These are phyloP conservation scores for Pipistrellus pipistrellus DNA, from an alignment of 2,797 vertebrate species.

Conservation along the genomic window DNA sequence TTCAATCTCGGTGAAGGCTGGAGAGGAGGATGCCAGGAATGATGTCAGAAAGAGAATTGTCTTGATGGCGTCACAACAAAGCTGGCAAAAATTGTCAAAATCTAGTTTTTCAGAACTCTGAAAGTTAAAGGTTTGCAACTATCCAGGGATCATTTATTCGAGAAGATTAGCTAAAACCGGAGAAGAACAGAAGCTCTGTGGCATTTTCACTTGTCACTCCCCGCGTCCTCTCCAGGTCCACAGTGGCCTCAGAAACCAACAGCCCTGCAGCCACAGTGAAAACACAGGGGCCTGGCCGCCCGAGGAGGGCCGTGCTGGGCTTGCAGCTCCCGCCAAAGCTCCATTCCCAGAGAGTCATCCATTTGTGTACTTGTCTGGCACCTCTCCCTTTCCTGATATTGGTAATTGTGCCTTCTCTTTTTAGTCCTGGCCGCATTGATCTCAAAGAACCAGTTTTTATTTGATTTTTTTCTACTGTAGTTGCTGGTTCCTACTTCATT, in stretches of 20 bases:
- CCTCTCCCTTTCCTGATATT: background rate
- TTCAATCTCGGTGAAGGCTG: background rate
- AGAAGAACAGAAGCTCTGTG: background rate
- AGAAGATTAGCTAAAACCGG: background rate
- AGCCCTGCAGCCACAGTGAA: background rate
- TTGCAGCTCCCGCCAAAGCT: background rate
- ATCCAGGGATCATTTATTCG: background rate
- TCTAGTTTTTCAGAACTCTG: background rate
- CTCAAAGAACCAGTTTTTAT: constrained; percentile 6
- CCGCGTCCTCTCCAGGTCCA: too few relatives aligned
- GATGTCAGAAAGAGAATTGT: background rate
- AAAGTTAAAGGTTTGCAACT: background rate
- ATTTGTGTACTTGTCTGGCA: background rate
- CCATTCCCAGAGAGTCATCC: background rate
- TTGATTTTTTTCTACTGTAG: background rate
- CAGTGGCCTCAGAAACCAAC: background rate
- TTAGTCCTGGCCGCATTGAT: background rate
- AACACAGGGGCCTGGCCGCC: background rate
- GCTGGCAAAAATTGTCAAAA: background rate
- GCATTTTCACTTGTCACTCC: background rate
- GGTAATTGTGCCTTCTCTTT: background rate
- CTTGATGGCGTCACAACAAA: background rate
- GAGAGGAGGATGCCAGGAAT: background rate
- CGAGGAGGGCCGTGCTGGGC: accelerated
- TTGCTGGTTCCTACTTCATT: background rate